phyloP scores from a whole-genome alignment of 2,888 invertebrate genomes.

The Ophion slaviceki region DNA sequence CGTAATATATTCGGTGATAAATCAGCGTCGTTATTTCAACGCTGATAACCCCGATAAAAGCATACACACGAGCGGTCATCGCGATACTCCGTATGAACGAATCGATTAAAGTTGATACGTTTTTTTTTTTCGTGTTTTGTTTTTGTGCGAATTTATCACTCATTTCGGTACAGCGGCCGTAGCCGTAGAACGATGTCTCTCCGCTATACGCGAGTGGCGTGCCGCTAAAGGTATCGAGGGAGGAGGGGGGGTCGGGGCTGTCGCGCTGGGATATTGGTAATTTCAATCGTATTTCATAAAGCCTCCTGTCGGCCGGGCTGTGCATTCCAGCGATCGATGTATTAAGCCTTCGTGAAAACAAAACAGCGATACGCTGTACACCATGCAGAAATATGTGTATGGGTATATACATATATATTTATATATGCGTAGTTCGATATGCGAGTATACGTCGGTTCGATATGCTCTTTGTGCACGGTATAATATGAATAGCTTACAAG shows the following conservation, averaged over 20 bases:
- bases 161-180: not conserved
- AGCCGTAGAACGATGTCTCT: not conserved
- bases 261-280: conserved; percentile 51
- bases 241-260: not conserved
- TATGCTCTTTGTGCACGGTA: conserved; percentile 51
- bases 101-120: not conserved
- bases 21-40: not conserved
- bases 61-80: not conserved
- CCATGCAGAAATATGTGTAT: not conserved
- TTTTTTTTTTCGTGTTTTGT: not conserved
- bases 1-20: not conserved
- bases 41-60: not conserved
- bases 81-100: not conserved
- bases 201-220: not conserved
- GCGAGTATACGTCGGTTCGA: not conserved
- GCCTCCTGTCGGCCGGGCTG: conserved; percentile 27
- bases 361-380: not conserved
- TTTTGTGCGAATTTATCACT: not conserved
- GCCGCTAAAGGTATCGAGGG: no score
- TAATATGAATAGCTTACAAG: conserved; percentile 43
- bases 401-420: not conserved
- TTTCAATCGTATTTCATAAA: conserved; percentile 61
- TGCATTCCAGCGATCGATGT: conserved; percentile 43
- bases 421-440: not conserved
- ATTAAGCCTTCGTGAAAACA: conserved; percentile 44